A percentile compares a stretch with the other conserved stretches of the same genome.
These are phyloP conservation scores for Ceramica pisi DNA, from an alignment of 2,888 invertebrate species.

Conservation along the genomic window DNA sequence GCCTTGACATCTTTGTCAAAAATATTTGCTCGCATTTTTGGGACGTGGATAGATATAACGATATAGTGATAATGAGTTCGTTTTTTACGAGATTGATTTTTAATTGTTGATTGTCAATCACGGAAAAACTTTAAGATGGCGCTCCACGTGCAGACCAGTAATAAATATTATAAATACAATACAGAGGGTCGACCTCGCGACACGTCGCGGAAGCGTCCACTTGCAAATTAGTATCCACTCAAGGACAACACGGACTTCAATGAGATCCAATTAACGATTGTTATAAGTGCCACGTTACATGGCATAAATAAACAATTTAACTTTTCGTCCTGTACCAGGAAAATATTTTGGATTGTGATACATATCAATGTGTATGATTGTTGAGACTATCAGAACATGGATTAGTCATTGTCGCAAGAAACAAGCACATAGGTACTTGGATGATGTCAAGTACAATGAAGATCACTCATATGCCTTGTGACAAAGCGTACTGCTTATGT, in stretches of 20 bases:
- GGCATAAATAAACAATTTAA: constrained; percentile 40
- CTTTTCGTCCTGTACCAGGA: constrained; percentile 44
- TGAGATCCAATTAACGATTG: constrained; percentile 68
- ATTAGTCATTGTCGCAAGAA: constrained; percentile 38
- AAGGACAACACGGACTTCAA: constrained; percentile 74
- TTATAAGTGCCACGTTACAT: constrained; percentile 56
- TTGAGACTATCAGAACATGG: constrained; percentile 37
- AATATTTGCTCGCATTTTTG: constrained; percentile 52
- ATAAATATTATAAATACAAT: constrained; percentile 73
- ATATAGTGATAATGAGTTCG: constrained; percentile 11
- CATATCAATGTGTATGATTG: constrained; percentile 19
- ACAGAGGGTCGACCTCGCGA: constrained; percentile 73
- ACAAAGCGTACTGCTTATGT: not conserved
- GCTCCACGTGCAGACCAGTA: constrained; percentile 63
- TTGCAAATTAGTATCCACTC: constrained; percentile 85
- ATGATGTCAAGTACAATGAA: constrained; percentile 3
- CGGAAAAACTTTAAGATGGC: constrained; percentile 76
- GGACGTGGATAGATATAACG: constrained; percentile 5
- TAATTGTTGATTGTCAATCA: constrained; percentile 69
- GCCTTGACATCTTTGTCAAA: constrained; percentile 57
- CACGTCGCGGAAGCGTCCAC: constrained; percentile 84
- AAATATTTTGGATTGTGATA: constrained; percentile 30
- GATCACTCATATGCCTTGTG: not conserved
- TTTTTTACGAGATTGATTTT: constrained; percentile 24
- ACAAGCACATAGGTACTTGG: constrained; percentile 13